These are phyloP conservation scores for Parelbella ahira DNA, from an alignment of 2,888 invertebrate species.

Conservation along the genomic window DNA sequence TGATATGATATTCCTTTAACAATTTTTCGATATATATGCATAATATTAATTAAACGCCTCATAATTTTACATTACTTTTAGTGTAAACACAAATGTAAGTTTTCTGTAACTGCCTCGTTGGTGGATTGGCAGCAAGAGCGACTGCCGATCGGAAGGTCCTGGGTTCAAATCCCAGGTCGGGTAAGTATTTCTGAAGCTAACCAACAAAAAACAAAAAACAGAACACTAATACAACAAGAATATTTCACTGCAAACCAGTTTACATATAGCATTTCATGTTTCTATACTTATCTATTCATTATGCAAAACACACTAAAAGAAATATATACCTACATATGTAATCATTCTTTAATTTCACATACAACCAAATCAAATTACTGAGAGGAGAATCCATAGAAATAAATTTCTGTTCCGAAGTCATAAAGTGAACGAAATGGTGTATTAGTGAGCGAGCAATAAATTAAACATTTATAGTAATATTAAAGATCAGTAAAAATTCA, in stretches of 20 bases:
- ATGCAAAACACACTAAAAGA: constrained; percentile 53
- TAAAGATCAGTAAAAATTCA: constrained; percentile 69
- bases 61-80: too few relatives aligned
- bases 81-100: too few relatives aligned
- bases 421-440: constrained; percentile 69
- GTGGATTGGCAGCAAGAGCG: too few relatives aligned
- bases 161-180: too few relatives aligned
- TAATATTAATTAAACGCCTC: too few relatives aligned
- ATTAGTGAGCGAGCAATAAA: constrained; percentile 66
- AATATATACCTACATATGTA: too few relatives aligned
- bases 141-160: too few relatives aligned
- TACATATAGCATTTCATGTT: constrained; percentile 27
- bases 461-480: constrained; percentile 71
- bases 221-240: constrained; percentile 14
- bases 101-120: too few relatives aligned
- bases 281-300: constrained; percentile 34
- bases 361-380: constrained; percentile 65
- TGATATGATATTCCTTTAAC: too few relatives aligned
- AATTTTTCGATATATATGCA: too few relatives aligned
- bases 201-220: constrained; percentile 13
- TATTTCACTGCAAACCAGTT: constrained; percentile 3
- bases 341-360: constrained; percentile 61
- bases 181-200: constrained; percentile 18
- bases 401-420: constrained; percentile 59
- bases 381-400: constrained; percentile 56